Conservation (phyloP, 2,113 vertebrate genomes). For the Jaculus jaculus region DNA sequence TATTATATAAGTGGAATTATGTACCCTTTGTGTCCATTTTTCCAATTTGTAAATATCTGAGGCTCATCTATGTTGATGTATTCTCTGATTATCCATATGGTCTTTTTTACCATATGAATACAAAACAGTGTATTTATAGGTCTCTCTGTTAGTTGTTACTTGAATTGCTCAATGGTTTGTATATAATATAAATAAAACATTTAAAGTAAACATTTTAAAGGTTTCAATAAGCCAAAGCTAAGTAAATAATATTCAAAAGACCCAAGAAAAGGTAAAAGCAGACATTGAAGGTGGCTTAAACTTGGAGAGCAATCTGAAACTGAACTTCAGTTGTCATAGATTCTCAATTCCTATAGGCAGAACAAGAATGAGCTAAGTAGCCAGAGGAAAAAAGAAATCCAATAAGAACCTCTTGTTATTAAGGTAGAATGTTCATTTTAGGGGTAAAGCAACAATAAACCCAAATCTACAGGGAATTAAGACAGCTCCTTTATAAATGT, state of each 20-base stretch:
- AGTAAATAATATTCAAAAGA: background rate
- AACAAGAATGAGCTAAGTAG: background rate
- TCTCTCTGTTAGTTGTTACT: background rate
- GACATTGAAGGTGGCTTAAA: background rate
- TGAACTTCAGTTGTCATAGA: background rate
- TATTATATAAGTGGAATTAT: background rate
- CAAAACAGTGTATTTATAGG: background rate
- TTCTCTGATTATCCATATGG: background rate
- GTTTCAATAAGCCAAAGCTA: background rate
- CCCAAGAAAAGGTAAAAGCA: background rate
- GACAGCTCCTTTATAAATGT: background rate
- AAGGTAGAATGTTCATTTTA: background rate
- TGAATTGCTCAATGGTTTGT: background rate
- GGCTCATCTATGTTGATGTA: background rate
- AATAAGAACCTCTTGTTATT: background rate
- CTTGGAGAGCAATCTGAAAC: background rate
- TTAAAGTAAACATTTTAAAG: slow-evolving; percentile 22
- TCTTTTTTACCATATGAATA: background rate
- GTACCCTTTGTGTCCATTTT: background rate
- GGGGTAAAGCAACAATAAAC: background rate
- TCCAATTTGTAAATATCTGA: background rate
- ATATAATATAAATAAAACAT: background rate
- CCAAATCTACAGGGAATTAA: background rate
- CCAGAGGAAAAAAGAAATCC: background rate
- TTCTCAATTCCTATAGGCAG: background rate